Percentiles rank a stretch among this genome's conserved stretches.
Conservation (phyloP, 2,113 vertebrate species). For the Tupaia tana region DNA sequence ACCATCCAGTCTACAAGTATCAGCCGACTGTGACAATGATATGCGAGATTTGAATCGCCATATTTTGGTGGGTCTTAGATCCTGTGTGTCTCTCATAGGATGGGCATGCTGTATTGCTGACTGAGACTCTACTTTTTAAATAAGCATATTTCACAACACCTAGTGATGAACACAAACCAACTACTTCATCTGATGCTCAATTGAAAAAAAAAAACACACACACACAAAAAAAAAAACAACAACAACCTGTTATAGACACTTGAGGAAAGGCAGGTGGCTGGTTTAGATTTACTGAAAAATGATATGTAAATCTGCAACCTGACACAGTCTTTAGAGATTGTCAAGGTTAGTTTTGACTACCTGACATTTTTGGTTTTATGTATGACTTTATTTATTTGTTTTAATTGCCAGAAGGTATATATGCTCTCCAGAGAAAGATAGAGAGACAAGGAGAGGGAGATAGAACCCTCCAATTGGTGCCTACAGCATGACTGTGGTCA, state of each 20-base stretch:
- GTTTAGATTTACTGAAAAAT: background rate
- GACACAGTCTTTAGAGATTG: background rate
- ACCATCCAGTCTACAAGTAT: background rate
- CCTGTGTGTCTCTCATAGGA: background rate
- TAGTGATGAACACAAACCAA: background rate
- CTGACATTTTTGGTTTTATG: background rate
- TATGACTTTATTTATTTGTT: too few species aligned
- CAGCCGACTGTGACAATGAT: background rate
- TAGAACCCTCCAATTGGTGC: too few species aligned
- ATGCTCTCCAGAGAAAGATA: too few species aligned
- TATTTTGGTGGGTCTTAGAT: background rate
- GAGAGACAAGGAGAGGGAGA: too few species aligned
- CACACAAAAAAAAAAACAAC: background rate
- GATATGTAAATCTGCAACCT: background rate
- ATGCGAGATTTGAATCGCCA: background rate
- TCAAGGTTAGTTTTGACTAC: slow-evolving; percentile 2
- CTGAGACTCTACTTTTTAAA: background rate
- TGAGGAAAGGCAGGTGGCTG: background rate
- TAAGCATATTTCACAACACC: background rate
- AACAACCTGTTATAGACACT: background rate
- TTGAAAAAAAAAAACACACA: background rate
- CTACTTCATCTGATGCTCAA: background rate
- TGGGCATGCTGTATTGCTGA: background rate
- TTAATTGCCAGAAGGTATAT: too few species aligned
- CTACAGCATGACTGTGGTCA: too few species aligned